Conservation (phyloP, 2,113 vertebrate species). For the Neogale vison region DNA sequence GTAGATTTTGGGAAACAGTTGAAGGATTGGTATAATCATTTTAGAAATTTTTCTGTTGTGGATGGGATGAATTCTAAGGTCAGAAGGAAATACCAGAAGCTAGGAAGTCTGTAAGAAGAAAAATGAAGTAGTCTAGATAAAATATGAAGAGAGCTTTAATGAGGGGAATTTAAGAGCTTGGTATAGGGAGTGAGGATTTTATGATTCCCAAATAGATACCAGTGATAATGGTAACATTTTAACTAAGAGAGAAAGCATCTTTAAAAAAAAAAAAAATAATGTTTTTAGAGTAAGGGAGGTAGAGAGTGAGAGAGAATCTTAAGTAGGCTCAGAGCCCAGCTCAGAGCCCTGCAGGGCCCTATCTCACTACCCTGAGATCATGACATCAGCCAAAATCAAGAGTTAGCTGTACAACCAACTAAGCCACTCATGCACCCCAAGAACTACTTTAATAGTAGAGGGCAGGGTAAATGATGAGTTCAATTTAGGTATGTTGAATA, state of each 20-base stretch:
- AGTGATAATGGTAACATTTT: constrained; percentile 13
- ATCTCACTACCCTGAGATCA: not conserved
- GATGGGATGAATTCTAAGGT: not conserved
- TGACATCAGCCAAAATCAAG: not conserved
- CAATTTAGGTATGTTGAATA: not conserved
- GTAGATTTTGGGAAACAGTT: not conserved
- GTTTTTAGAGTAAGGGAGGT: not conserved
- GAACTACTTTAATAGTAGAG: not conserved
- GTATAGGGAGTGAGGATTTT: not conserved
- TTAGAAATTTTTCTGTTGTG: not conserved
- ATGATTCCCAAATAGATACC: not conserved
- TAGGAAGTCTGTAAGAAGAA: not conserved
- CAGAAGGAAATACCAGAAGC: not conserved
- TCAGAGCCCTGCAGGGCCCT: not conserved
- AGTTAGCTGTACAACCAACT: not conserved
- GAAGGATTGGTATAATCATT: not conserved
- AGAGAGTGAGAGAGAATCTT: not conserved
- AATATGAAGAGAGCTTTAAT: not conserved
- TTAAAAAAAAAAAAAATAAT: not conserved
- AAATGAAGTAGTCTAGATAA: not conserved
- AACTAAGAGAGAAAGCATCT: not conserved
- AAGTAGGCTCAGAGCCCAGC: not conserved
- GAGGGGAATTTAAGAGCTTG: not conserved
- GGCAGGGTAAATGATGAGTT: not conserved
- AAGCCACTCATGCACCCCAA: not conserved